Evolutionary conservation across 2,888 invertebrate genomes (phyloP).

Genomic region (Papilio gigon): DNA sequence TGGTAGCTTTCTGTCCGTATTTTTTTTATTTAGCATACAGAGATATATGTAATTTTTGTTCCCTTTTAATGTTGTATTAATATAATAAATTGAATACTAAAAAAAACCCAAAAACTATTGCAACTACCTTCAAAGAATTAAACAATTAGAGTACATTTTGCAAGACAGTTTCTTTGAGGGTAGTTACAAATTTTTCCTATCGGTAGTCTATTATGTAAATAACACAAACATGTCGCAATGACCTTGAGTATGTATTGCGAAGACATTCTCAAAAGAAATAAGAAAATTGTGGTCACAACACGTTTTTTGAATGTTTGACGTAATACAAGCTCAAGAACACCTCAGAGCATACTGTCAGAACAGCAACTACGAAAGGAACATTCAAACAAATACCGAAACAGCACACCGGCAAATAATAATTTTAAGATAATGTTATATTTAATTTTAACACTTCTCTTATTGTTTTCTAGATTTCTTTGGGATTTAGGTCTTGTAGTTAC

Average conservation of each 20-base stretch:
- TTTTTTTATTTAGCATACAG: conserved; percentile 54
- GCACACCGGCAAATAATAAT: conserved; percentile 64
- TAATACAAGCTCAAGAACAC: conserved; percentile 16
- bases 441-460: conserved; percentile 57
- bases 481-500: conserved; percentile 78
- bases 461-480: conserved; percentile 63
- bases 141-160: neutral
- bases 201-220: conserved; percentile 16
- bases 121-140: conserved; percentile 18
- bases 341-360: conserved; percentile 41
- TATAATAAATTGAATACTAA: conserved; percentile 7
- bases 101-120: neutral
- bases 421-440: conserved; percentile 60
- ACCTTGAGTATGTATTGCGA: neutral
- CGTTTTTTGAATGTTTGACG: neutral
- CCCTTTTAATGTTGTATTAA: conserved; percentile 3
- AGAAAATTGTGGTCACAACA: conserved; percentile 31
- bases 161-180: conserved; percentile 23
- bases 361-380: conserved; percentile 51
- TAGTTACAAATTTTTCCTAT: conserved; percentile 25
- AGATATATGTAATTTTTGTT: conserved; percentile 30
- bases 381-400: conserved; percentile 58
- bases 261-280: conserved; percentile 20
- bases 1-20: conserved; percentile 66
- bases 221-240: conserved; percentile 16